Evolutionary conservation across 1,140 invertebrate genomes (phyloP), one percentile per base, ranked within the genome.

Genomic region (Drosophila dunni): DNA sequence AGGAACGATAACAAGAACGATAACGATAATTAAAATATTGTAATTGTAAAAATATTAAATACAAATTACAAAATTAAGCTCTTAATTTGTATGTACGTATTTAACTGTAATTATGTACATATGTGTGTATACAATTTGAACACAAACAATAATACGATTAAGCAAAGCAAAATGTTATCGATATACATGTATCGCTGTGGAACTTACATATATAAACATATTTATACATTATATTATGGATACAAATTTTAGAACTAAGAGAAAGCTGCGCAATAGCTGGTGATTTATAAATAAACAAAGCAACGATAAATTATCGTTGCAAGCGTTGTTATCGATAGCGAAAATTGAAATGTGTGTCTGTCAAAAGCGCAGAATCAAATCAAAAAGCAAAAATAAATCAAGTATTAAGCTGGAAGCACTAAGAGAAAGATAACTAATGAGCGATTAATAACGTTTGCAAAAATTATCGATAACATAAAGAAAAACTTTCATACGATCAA

Each of bases 291-390:
- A 5, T 48, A 40, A 9, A 38, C 36, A 66, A 72, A 50, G 68
- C 68, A 65, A 71, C 62, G 53, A 9, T 50, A 50, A 56, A 46
- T 24, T 24, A 17, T 17, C 61, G 51, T 24, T 57, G 53, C 51
- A 65, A 71, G 68, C 61, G 20, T 36, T 50, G 48, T 58, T 72
- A 51, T 72, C 62, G 62, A 58, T 66, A 72, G 53, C 63, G 3
- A 60, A 67, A 72, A 66, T 51, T 3, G 45, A 60, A 61, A 5
- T 36, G 9, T 60, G 38, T 11, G 11, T 29, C 0, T 29, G 24
- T 29, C 66, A 51, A 24, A 72, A 72, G 54, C 63, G 17, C 29
- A 38, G 42, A 60, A 11, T 20, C 24, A 67, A 10, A 45, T 0
- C n/a, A 51, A 53, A 53, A 53, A 13, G 7, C n/a, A 29, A 20